These are phyloP conservation scores for Agrochola macilenta DNA, from an alignment of 2,888 invertebrate genomes.

Conservation along the genomic window DNA sequence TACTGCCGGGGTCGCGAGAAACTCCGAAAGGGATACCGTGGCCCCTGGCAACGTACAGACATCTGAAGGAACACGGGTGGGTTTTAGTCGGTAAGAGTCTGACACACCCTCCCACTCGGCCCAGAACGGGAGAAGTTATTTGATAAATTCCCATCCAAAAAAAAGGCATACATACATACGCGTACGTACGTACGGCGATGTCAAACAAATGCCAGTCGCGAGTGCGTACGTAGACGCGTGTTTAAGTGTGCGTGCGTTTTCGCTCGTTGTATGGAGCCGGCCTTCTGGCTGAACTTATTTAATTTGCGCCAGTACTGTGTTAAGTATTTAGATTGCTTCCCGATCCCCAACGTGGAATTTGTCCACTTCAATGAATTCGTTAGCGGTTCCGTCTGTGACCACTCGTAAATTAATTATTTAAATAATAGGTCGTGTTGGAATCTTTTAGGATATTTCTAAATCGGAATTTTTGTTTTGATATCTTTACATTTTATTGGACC, in stretches of 20 bases:
- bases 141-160: too few relatives aligned
- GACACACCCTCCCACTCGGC: too few relatives aligned
- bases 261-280: neutral
- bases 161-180: too few relatives aligned
- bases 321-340: slow-evolving; percentile 81
- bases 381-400: slow-evolving; percentile 56
- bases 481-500: neutral
- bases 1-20: too few relatives aligned
- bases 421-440: slow-evolving; percentile 39
- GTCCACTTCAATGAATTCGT: slow-evolving; percentile 76
- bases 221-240: neutral
- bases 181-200: neutral
- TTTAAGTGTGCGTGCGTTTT: neutral
- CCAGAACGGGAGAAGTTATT: too few relatives aligned
- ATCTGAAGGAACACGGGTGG: too few relatives aligned
- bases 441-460: slow-evolving; percentile 12
- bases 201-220: neutral
- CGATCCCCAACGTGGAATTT: slow-evolving; percentile 69
- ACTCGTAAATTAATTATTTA: slow-evolving; percentile 66
- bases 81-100: too few relatives aligned
- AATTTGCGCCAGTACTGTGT: slow-evolving; percentile 61
- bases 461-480: neutral
- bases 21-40: too few relatives aligned
- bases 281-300: slow-evolving; percentile 26
- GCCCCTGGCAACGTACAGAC: too few relatives aligned